Evolutionary conservation across 2,113 vertebrate species (phyloP).

Genomic region (Halichoerus grypus): DNA sequence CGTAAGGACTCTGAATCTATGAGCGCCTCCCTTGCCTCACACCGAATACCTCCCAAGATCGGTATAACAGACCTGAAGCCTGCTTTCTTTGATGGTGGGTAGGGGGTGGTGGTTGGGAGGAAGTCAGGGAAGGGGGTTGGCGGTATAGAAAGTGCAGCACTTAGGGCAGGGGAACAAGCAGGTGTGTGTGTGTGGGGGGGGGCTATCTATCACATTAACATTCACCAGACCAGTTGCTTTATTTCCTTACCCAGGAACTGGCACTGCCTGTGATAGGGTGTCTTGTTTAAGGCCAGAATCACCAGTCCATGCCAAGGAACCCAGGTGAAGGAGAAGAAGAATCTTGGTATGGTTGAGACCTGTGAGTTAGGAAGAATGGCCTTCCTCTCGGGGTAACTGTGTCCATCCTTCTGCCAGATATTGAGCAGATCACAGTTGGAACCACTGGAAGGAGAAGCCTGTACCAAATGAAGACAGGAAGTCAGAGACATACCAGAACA

Average conservation of each 20-base stretch:
- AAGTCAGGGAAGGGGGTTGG: background rate
- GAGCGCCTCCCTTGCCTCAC: constrained; percentile 7
- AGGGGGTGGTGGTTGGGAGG: background rate
- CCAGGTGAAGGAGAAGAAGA: background rate
- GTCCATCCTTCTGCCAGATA: background rate
- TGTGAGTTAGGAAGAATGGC: background rate
- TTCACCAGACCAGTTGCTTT: background rate
- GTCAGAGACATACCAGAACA: background rate
- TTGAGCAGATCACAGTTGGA: background rate
- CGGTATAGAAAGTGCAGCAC: background rate
- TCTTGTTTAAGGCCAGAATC: background rate
- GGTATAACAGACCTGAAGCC: constrained; percentile 54
- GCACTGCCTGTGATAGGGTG: background rate
- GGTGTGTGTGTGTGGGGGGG: background rate
- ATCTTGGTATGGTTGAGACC: background rate
- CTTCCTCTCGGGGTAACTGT: background rate
- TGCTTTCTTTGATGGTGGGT: constrained; percentile 60
- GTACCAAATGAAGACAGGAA: background rate
- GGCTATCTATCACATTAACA: background rate
- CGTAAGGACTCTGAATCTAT: background rate
- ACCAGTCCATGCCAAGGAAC: background rate
- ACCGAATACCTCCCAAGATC: background rate
- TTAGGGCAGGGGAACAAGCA: background rate
- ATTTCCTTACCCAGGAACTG: background rate
- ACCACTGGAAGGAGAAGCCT: background rate